Evolutionary conservation across 2,113 vertebrate genomes (phyloP).

Genomic region (Lophura nycthemera): DNA sequence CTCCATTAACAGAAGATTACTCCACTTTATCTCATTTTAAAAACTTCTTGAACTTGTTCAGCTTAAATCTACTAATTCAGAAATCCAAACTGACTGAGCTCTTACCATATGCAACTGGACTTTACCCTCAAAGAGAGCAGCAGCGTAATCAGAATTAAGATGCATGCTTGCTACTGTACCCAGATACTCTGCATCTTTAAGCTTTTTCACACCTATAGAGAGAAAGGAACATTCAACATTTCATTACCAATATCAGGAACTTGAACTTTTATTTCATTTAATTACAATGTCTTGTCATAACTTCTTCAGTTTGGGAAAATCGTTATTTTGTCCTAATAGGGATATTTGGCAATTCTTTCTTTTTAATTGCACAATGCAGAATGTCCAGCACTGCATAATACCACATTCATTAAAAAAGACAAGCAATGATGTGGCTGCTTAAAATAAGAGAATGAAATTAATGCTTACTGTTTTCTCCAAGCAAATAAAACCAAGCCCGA

Average conservation of each 20-base stretch:
- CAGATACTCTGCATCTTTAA: slow-evolving; percentile 94
- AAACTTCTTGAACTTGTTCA: not conserved
- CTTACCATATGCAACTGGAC: slow-evolving; percentile 96
- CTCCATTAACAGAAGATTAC: not conserved
- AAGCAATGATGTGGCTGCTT: not conserved
- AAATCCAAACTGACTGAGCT: not conserved
- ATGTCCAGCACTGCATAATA: too few species aligned
- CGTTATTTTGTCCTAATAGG: too few species aligned
- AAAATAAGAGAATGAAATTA: not conserved
- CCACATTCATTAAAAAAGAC: too few species aligned
- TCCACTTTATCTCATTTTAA: not conserved
- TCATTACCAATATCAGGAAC: too few species aligned
- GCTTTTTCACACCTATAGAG: slow-evolving; percentile 83
- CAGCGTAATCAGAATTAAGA: slow-evolving; percentile 94
- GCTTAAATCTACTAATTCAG: not conserved
- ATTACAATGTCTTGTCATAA: too few species aligned
- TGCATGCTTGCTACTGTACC: slow-evolving; percentile 91
- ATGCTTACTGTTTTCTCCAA: slow-evolving; percentile 86
- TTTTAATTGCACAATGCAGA: too few species aligned
- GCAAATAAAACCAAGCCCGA: slow-evolving; percentile 94
- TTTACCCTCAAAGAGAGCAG: slow-evolving; percentile 95
- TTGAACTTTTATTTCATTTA: too few species aligned
- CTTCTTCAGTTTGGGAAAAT: too few species aligned
- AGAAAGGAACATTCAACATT: too few species aligned
- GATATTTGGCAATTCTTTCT: too few species aligned